Evolutionary conservation across 2,888 invertebrate genomes (phyloP), one percentile per base, ranked within the genome.

Genomic region (Macaria notata): DNA sequence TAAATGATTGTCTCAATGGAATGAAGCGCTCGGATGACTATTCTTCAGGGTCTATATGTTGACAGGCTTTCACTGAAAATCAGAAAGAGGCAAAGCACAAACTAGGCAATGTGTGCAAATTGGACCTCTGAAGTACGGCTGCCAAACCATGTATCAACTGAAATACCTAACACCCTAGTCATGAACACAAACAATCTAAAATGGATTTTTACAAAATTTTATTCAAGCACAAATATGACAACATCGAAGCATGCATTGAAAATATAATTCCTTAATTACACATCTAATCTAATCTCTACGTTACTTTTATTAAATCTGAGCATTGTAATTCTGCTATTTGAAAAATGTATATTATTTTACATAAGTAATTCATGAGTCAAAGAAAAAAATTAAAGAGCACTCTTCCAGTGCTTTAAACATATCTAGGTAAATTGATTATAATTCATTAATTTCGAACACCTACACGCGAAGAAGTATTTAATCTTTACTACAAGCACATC

Each of bases 201-300:
- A 30, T 71, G 69, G 68, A 70, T 73, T 81, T 86, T 86, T 83
- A 69, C 66, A 75, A 68, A 71, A 67, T 77, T 88, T 88, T 88
- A 88, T 88, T 89, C 65, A 89, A 89, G 88, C 87, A 88, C 81
- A 84, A 83, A 77, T 80, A 83, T 84, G 87, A 88, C 88, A 89
- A 85, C 79, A 83, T 82, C 70, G 69, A 83, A 80, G 81, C 86
- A 88, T 84, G 84, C 81, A 84, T 73, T 80, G 76, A 78, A 76
- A 76, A 76, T 69, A 76, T 74, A 75, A 75, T 64, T 75, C 73
- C 79, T 81, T 80, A 83, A 79, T 80, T 85, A 84, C 79, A 79
- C 68, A 60, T 44, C 54, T 62, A 60, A 45, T 42, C 49, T 53
- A 60, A 49, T 46, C 33, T 36, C 33, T 36, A 36, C 4, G 33